Evolutionary conservation across 1,140 invertebrate genomes (phyloP), one percentile per base, ranked within the genome.

Genomic region (Panagrolaimus sp.): DNA sequence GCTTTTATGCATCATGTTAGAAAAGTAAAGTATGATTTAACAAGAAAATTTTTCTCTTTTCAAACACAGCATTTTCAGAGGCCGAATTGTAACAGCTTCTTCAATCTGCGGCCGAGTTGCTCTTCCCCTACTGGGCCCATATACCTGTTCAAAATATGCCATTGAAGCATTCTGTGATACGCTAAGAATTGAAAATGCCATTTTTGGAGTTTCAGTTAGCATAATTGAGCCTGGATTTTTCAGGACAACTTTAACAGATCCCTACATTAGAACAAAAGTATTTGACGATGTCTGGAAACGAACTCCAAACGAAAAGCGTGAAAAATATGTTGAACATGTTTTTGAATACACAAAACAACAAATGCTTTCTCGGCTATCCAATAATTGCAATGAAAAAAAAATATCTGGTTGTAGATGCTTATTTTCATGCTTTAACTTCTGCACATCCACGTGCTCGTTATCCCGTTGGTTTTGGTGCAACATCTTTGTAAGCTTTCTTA

Each of bases 191-290:
- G 74, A 75, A 67, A 42, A 75, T 3, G 46, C 44, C 20, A 47
- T 44, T 44, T 75, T 71, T 27, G 73, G 72, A n/a, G 70, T 75
- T 4, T 46, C 38, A 0, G 74, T 75, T 9, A 31, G 51, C 53
- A 68, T 74, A 31, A 27, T 75, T 3, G 74, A 75, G 31, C 74
- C 74, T 1, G 74, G 74, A 38, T 75, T 74, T 51, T 75, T 75
- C 63, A 63, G 23, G 3, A 67, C 66, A 23, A 38, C 66, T 1
- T 16, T 67, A 5, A 45, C 27, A 4, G 38, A 63, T 16, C 14
- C n/a, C 7, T 9, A 23, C 8, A 38, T 23, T 16, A 46, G 51
- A 14, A n/a, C 25, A 13, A 13, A 20, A 8, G 46, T 47, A 14
- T 16, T 66, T n/a, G 20, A 25, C 2, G 27, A 61, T 23, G 20